Base-by-base conservation (phyloP, 53 echinoderm and acorn worm genomes). In the Holothuria scabra region DNA sequence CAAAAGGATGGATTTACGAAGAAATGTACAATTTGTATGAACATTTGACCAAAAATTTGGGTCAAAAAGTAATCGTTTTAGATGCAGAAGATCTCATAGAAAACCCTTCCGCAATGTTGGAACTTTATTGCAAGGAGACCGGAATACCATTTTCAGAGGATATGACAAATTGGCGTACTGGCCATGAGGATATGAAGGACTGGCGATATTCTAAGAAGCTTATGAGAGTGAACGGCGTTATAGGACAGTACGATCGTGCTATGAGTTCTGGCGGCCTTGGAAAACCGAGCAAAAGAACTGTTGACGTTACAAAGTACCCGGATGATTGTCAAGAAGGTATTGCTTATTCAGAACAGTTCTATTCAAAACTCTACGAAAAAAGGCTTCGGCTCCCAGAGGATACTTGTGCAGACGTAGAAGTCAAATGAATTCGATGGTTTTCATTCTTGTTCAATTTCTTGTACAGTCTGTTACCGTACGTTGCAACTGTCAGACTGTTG, bases 171-270 rank as follows among this genome's bases (percentile, higher is more conserved):
- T 97, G 97, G 97, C 86, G 90, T 23, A 74, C 85, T 25, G 84
- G 85, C 22, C 86, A 86, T 20, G 85, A 97, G 34, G 94, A 97
- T 71, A 85, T 88, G 58, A 83, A 70, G 38, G 90, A 68, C 22
- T 97, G 97, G 97, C 88, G 79, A 30, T 96, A 89, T 70, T 96
- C 96, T 4, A 93, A 87, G 67, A 70, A 90, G 60, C 90, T 96
- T 34, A 95, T 95, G 93, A 79, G 86, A 28, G 85, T 91, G 23
- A 95, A 95, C 48, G 89, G 87, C 78, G 74, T 95, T 55, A 87
- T 93, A 57, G 93, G 95, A 9, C 95, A 95, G 76, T 95, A 95
- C 79, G 95, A 95, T 55, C 91, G 93, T 14, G 95, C 95, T 28
- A 89, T 95, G 59, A 83, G 85, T 49, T 90, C 95, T 29, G 38